Percentiles rank a stretch among this genome's conserved stretches.
Evolutionary conservation across 2,888 invertebrate genomes (phyloP).

Genomic region (Branchellion lobata): DNA sequence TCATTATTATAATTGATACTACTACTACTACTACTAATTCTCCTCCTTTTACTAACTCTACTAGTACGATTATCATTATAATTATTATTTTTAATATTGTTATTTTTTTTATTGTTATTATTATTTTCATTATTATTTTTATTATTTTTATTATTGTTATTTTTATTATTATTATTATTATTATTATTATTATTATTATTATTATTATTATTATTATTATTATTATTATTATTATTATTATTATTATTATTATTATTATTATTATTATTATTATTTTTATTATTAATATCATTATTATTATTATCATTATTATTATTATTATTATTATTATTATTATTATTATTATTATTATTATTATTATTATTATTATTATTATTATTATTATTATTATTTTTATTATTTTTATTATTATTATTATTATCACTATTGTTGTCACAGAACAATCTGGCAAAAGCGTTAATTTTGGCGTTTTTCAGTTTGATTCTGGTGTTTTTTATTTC

Average conservation of each 20-base stretch:
- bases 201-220: slow-evolving; percentile 23
- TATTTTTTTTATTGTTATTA: too few relatives aligned
- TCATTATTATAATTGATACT: slow-evolving; percentile 32
- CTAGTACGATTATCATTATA: too few relatives aligned
- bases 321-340: slow-evolving; percentile 42
- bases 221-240: slow-evolving; percentile 14
- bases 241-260: slow-evolving; percentile 30
- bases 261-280: slow-evolving; percentile 29
- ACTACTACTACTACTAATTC: slow-evolving; percentile 27
- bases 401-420: too few relatives aligned
- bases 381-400: slow-evolving; percentile 34
- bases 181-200: slow-evolving; percentile 21
- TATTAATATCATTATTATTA: slow-evolving; percentile 15
- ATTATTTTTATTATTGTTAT: too few relatives aligned
- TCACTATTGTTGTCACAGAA: too few relatives aligned
- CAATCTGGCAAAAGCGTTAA: too few relatives aligned
- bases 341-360: slow-evolving; percentile 32
- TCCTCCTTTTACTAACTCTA: neutral
- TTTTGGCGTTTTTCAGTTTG: too few relatives aligned
- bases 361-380: slow-evolving; percentile 35
- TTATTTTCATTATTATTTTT: too few relatives aligned
- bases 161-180: slow-evolving; percentile 9
- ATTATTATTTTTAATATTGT: too few relatives aligned
- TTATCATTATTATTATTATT: slow-evolving; percentile 28
- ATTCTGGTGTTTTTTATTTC: too few relatives aligned